A percentile compares a stretch with the other conserved stretches of the same genome.
Evolutionary conservation across 1,140 invertebrate species (phyloP).

Genomic region (Drosophila carrolli): DNA sequence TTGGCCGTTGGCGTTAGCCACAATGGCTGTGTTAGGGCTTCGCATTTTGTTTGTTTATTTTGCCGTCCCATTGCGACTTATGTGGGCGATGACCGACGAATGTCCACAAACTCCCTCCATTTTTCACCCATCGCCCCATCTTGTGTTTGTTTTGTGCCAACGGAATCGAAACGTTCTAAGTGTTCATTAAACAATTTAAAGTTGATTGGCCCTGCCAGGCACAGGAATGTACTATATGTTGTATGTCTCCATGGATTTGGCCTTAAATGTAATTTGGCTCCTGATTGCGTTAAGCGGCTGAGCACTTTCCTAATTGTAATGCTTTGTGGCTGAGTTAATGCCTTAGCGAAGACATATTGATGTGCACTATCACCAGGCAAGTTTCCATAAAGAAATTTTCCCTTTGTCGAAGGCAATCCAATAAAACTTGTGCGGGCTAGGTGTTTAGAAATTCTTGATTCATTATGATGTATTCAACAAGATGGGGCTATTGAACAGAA

Average conservation of each 20-base stretch:
- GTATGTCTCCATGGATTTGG: slow-evolving; percentile 23
- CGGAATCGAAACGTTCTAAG: slow-evolving; percentile 59
- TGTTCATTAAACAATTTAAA: slow-evolving; percentile 79
- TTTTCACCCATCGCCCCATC: background rate
- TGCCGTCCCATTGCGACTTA: slow-evolving; percentile 44
- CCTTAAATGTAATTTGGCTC: slow-evolving; percentile 25
- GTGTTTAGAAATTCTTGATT: background rate
- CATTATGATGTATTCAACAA: background rate
- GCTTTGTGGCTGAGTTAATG: slow-evolving; percentile 35
- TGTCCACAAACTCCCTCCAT: slow-evolving; percentile 34
- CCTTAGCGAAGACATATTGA: slow-evolving; percentile 23
- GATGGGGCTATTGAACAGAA: no score
- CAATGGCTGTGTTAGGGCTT: slow-evolving; percentile 67
- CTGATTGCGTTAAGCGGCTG: slow-evolving; percentile 29
- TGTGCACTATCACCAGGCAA: slow-evolving; percentile 6
- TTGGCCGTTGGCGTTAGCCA: slow-evolving; percentile 47
- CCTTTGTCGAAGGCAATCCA: slow-evolving; percentile 2
- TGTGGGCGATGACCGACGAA: slow-evolving; percentile 61
- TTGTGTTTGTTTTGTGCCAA: slow-evolving; percentile 20
- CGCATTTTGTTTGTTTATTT: slow-evolving; percentile 51
- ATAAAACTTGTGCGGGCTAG: background rate
- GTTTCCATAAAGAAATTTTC: slow-evolving; percentile 7
- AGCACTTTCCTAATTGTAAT: slow-evolving; percentile 38
- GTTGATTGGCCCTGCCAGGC: slow-evolving; percentile 40
- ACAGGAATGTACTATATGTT: background rate